Conservation (phyloP, 2,888 invertebrate genomes). For the Stramonita haemastoma region DNA sequence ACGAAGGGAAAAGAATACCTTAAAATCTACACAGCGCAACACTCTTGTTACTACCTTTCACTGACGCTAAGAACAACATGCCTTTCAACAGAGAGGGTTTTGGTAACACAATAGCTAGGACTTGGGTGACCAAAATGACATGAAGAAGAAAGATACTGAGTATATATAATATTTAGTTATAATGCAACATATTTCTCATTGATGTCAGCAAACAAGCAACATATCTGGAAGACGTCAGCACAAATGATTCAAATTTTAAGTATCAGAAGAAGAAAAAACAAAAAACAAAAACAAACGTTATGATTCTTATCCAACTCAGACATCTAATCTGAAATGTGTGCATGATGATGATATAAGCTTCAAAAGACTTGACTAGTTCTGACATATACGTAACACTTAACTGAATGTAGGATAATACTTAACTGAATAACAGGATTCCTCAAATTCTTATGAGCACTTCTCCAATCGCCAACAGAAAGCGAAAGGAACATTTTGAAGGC, state of each 20-base stretch:
- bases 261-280: not conserved
- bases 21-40: not conserved
- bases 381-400: not conserved
- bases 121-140: not conserved
- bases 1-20: not conserved
- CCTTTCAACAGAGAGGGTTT: too few species aligned
- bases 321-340: not conserved
- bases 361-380: not conserved
- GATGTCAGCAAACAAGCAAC: not conserved
- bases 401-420: not conserved
- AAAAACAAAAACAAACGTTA: not conserved
- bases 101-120: too few species aligned
- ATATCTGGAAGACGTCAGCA: conserved; percentile 1
- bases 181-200: not conserved
- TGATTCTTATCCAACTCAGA: too few species aligned
- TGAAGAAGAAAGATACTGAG: not conserved
- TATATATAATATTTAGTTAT: not conserved
- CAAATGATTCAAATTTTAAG: not conserved
- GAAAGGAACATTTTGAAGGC: not conserved
- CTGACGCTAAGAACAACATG: too few species aligned
- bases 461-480: not conserved
- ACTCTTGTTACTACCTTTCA: too few species aligned
- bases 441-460: not conserved
- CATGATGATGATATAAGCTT: not conserved
- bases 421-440: not conserved